Evolutionary conservation across 2,888 invertebrate genomes (phyloP).

Genomic region (Antheraea yamamai): DNA sequence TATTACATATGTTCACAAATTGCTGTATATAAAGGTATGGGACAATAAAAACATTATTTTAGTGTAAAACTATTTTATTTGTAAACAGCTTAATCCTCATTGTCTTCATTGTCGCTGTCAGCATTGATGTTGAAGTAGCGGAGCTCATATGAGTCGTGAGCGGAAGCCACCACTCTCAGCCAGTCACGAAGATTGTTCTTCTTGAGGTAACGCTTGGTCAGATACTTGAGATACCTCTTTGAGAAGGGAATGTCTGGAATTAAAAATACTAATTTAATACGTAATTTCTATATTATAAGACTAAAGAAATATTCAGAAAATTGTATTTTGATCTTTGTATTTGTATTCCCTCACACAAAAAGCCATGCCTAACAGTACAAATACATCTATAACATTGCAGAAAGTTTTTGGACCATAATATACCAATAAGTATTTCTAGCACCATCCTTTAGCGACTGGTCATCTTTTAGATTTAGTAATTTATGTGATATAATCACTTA

Average conservation of each 20-base stretch:
- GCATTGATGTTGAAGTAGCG: slow-evolving; percentile 99
- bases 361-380: too few relatives aligned
- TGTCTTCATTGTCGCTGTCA: slow-evolving; percentile 90
- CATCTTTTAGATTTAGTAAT: too few relatives aligned
- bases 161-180: slow-evolving; percentile 98
- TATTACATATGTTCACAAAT: background rate
- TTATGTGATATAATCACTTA: too few relatives aligned
- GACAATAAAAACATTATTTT: slow-evolving; percentile 34
- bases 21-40: background rate
- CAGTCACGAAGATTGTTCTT: slow-evolving; percentile 99
- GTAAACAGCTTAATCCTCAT: slow-evolving; percentile 87
- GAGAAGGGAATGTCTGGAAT: slow-evolving; percentile 86
- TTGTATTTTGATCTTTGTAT: too few relatives aligned
- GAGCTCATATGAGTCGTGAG: slow-evolving; percentile 98
- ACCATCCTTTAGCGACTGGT: too few relatives aligned
- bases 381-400: too few relatives aligned
- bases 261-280: slow-evolving; percentile 11
- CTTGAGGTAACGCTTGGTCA: slow-evolving; percentile 99
- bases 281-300: background rate
- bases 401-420: too few relatives aligned
- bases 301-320: background rate
- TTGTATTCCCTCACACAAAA: too few relatives aligned
- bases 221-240: slow-evolving; percentile 97
- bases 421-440: too few relatives aligned
- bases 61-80: slow-evolving; percentile 76